These are phyloP conservation scores for Platysteira castanea DNA, from an alignment of 2,113 vertebrate species.

Conservation along the genomic window DNA sequence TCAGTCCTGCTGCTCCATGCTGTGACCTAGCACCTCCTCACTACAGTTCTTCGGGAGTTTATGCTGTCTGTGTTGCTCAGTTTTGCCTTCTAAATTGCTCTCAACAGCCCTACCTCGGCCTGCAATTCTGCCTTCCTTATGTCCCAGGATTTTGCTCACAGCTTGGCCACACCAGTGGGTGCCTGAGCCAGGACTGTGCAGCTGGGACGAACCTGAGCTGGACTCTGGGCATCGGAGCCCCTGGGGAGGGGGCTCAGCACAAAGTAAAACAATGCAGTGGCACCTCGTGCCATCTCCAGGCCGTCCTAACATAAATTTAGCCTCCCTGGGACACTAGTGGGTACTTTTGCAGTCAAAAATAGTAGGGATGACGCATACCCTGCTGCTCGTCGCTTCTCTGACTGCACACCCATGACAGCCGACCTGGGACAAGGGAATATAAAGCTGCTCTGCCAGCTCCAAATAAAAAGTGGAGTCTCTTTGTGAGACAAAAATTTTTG, in stretches of 20 bases:
- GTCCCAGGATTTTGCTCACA: fast-evolving
- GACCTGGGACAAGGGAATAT: background rate
- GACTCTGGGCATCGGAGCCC: fast-evolving
- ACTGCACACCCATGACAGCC: background rate
- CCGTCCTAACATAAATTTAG: background rate
- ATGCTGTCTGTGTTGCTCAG: background rate
- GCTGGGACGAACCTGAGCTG: fast-evolving
- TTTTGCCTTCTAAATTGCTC: background rate
- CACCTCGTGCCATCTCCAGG: background rate
- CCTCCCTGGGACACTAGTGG: background rate
- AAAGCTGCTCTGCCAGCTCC: background rate
- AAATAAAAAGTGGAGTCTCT: background rate
- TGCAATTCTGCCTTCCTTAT: background rate
- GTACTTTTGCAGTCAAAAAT: background rate
- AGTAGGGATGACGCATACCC: background rate
- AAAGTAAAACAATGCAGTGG: background rate
- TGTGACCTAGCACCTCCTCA: background rate
- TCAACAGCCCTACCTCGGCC: fast-evolving
- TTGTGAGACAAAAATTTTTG: background rate
- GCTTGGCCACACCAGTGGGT: fast-evolving
- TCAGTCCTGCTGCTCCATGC: background rate
- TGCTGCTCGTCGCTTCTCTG: background rate
- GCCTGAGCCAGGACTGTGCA: fast-evolving
- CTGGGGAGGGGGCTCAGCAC: background rate
- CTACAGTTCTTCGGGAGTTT: background rate